Evolutionary conservation across 2,888 invertebrate species (phyloP).

Genomic region (Drosophila kokeensis): DNA sequence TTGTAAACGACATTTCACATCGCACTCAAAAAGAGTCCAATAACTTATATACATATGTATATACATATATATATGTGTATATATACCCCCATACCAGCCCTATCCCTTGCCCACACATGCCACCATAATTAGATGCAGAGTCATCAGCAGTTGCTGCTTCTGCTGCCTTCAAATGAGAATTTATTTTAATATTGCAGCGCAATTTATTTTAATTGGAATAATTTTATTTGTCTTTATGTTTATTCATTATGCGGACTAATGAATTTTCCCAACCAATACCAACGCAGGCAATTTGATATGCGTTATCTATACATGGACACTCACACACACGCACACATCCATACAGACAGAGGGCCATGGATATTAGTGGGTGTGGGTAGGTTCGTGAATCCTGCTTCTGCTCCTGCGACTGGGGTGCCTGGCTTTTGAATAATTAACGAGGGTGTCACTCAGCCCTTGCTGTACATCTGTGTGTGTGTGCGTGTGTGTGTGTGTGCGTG

Average conservation of each 20-base stretch:
- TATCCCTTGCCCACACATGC: constrained; percentile 32
- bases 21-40: background rate
- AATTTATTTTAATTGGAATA: constrained; percentile 83
- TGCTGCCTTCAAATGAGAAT: constrained; percentile 61
- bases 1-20: constrained; percentile 27
- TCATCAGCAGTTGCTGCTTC: constrained; percentile 41
- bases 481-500: constrained; percentile 20
- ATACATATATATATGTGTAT: background rate
- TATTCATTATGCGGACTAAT: constrained; percentile 82
- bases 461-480: background rate
- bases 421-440: constrained; percentile 79
- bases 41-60: constrained; percentile 6
- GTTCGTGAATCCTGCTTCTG: constrained; percentile 62
- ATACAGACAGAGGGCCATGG: constrained; percentile 20
- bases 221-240: constrained; percentile 83
- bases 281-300: constrained; percentile 48
- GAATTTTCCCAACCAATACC: constrained; percentile 73
- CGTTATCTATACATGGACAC: constrained; percentile 60
- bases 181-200: constrained; percentile 79
- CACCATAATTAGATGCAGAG: constrained; percentile 68
- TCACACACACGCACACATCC: background rate
- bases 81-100: background rate
- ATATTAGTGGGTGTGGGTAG: constrained; percentile 62
- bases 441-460: constrained; percentile 73
- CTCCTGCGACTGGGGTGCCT: constrained; percentile 66